A percentile compares a stretch with the other conserved stretches of the same genome.
Evolutionary conservation across 2,797 vertebrate genomes (phyloP).

Genomic region (Falco rusticolus): DNA sequence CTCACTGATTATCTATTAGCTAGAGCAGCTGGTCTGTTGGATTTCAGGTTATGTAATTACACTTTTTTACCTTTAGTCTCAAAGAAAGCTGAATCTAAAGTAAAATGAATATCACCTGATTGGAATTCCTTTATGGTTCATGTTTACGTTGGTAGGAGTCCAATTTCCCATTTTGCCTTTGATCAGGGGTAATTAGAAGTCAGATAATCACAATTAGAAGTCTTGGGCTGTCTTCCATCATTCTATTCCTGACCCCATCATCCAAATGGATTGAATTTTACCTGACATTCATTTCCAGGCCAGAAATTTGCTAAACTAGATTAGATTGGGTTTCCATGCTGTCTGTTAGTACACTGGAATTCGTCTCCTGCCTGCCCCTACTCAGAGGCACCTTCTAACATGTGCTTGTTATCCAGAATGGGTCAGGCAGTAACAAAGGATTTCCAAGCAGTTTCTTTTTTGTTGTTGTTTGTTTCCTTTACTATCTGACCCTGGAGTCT

Average conservation of each 20-base stretch:
- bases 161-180: conserved; percentile 76
- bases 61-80: conserved; percentile 55
- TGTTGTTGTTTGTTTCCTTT: conserved; percentile 58
- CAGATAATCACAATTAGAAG: conserved; percentile 73
- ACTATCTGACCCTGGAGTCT: conserved; percentile 12
- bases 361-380: conserved; percentile 57
- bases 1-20: conserved; percentile 19
- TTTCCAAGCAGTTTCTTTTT: conserved; percentile 31
- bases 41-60: conserved; percentile 57
- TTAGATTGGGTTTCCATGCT: conserved; percentile 71
- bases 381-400: conserved; percentile 63
- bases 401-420: conserved; percentile 42
- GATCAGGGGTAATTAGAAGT: conserved; percentile 76
- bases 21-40: conserved; percentile 7
- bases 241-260: conserved; percentile 70
- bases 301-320: conserved; percentile 70
- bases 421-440: conserved; percentile 45
- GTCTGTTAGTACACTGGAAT: conserved; percentile 59
- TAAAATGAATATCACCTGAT: conserved; percentile 64
- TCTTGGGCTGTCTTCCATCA: conserved; percentile 71
- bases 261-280: conserved; percentile 71
- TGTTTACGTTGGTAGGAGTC: conserved; percentile 67
- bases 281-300: conserved; percentile 74
- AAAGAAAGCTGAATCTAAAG: conserved; percentile 50
- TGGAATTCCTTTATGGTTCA: conserved; percentile 69